Evolutionary conservation across 2,797 vertebrate species (phyloP).

Genomic region (Parambassis ranga): DNA sequence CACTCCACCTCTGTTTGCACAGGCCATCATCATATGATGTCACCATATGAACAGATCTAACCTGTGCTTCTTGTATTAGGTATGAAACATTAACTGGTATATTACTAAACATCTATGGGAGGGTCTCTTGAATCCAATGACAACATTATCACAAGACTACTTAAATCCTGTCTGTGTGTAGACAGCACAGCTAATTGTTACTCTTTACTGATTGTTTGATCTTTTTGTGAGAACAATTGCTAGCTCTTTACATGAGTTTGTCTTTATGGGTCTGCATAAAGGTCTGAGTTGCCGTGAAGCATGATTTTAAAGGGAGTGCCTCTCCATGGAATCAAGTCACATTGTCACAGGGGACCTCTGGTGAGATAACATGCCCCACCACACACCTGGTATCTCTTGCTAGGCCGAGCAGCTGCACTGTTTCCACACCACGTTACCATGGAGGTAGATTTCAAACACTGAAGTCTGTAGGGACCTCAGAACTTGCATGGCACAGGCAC

Average conservation of each 20-base stretch:
- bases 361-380: conserved; percentile 54
- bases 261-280: conserved; percentile 16
- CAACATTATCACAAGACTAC: background rate
- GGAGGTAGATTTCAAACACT: conserved; percentile 67
- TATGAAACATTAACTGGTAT: background rate
- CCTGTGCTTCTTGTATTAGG: background rate
- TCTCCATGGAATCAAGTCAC: conserved; percentile 31
- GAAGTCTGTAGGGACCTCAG: conserved; percentile 51
- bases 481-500: conserved; percentile 19
- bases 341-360: conserved; percentile 17
- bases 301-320: background rate
- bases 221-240: background rate
- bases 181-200: background rate
- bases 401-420: conserved; percentile 53
- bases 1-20: no score
- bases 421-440: conserved; percentile 67
- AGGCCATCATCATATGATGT: no score
- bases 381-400: conserved; percentile 58
- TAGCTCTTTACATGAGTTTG: background rate
- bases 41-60: background rate
- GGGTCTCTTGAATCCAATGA: background rate
- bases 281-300: conserved; percentile 9
- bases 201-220: background rate
- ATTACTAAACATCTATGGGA: background rate
- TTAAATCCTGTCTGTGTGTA: conserved; percentile 1